These are phyloP conservation scores for Boloria euphrosyne DNA, from an alignment of 2,888 invertebrate species.

Conservation along the genomic window DNA sequence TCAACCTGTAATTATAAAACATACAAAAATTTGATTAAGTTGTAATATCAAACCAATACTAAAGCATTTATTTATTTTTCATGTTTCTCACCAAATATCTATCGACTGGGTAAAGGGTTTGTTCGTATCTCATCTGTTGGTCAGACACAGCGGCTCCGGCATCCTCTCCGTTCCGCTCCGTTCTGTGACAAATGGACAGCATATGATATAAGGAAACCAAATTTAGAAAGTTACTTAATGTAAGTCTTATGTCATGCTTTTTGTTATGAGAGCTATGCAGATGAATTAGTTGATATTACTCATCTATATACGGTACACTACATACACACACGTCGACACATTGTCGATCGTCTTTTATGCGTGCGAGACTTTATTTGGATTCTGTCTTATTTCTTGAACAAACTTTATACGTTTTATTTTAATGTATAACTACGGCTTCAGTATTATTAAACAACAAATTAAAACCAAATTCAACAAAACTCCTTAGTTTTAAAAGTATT, in stretches of 20 bases:
- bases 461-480: too few species aligned
- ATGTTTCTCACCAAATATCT: slow-evolving; percentile 71
- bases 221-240: not conserved
- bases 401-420: too few species aligned
- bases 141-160: slow-evolving; percentile 76
- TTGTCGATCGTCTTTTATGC: too few species aligned
- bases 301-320: too few species aligned
- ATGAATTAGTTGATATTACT: too few species aligned
- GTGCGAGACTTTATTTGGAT: too few species aligned
- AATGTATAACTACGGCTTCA: too few species aligned
- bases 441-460: too few species aligned
- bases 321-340: too few species aligned
- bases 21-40: not conserved
- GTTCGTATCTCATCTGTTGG: slow-evolving; percentile 73
- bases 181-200: slow-evolving; percentile 56
- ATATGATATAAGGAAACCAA: not conserved
- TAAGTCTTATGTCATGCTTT: not conserved
- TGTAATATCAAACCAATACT: not conserved
- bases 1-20: slow-evolving; percentile 62
- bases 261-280: not conserved
- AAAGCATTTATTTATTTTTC: not conserved
- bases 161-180: slow-evolving; percentile 67
- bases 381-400: too few species aligned
- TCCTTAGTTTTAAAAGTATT: too few species aligned
- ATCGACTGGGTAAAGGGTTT: slow-evolving; percentile 72